A percentile compares a stretch with the other conserved stretches of the same genome.
These are phyloP conservation scores for Xiphydria camelus DNA, from an alignment of 2,888 invertebrate species.

Conservation along the genomic window DNA sequence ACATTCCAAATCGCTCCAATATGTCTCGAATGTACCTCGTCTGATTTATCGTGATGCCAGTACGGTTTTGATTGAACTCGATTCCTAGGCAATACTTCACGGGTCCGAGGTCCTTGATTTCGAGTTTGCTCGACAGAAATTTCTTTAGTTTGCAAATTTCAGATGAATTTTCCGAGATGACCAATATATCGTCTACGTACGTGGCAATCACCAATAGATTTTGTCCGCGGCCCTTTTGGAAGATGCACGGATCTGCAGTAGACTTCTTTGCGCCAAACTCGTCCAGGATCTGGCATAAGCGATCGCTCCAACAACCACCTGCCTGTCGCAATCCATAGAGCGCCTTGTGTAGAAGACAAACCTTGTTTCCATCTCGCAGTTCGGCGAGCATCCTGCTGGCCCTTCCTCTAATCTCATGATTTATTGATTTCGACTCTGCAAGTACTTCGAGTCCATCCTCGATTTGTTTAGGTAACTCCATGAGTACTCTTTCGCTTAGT, in stretches of 20 bases:
- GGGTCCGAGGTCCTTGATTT: constrained; percentile 24
- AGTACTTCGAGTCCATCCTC: constrained; percentile 7
- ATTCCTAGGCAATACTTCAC: constrained; percentile 30
- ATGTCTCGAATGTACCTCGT: constrained; percentile 26
- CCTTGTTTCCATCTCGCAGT: constrained; percentile 5
- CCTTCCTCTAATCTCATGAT: too few relatives aligned
- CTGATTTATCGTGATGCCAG: constrained; percentile 16
- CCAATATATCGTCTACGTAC: constrained; percentile 35
- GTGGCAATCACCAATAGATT: constrained; percentile 22
- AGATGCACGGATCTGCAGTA: constrained; percentile 24
- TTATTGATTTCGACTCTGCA: constrained; percentile 9
- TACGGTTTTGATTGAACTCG: constrained; percentile 17
- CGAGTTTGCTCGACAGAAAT: constrained; percentile 17
- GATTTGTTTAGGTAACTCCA: constrained; percentile 24
- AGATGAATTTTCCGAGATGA: constrained; percentile 20
- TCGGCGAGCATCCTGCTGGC: constrained; percentile 1
- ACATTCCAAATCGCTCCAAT: constrained; percentile 34
- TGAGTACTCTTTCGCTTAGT: constrained; percentile 25
- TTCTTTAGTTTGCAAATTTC: constrained; percentile 12
- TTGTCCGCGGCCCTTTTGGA: constrained; percentile 14
- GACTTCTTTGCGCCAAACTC: constrained; percentile 7
- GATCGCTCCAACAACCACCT: constrained; percentile 12
- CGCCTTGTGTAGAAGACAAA: constrained; percentile 15
- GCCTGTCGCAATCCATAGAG: constrained; percentile 19
- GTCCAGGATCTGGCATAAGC: constrained; percentile 6